Conservation (phyloP, 2,113 vertebrate species). For the Puma concolor region DNA sequence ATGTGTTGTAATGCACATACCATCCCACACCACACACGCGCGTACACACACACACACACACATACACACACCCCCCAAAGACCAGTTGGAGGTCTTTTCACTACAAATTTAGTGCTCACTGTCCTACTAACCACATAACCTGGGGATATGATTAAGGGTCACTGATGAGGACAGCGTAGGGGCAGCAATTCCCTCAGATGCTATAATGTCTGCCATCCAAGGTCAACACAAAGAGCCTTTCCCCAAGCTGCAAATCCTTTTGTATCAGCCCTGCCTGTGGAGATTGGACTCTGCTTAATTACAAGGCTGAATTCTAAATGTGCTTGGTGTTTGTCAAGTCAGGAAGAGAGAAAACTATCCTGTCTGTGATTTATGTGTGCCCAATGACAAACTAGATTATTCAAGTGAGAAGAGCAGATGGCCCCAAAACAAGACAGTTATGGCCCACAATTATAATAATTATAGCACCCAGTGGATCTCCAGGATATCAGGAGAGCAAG, state of each 20-base stretch:
- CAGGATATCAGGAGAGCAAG: constrained; percentile 16
- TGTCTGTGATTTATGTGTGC: constrained; percentile 61
- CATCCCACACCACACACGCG: background rate
- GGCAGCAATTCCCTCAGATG: background rate
- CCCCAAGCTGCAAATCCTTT: background rate
- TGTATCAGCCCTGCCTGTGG: background rate
- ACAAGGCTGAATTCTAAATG: constrained; percentile 70
- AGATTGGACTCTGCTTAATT: constrained; percentile 38
- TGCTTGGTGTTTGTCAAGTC: constrained; percentile 62
- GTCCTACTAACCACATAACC: background rate
- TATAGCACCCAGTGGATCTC: constrained; percentile 27
- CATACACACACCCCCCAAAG: background rate
- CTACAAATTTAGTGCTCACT: background rate
- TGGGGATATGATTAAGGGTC: background rate
- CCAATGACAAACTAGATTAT: constrained; percentile 62
- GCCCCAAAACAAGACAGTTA: constrained; percentile 58
- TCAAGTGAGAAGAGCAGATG: constrained; percentile 68
- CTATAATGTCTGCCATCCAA: constrained; percentile 18
- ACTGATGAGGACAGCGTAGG: background rate
- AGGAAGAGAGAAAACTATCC: constrained; percentile 48
- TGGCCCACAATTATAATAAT: constrained; percentile 64
- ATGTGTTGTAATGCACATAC: background rate
- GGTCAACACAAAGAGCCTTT: constrained; percentile 10
- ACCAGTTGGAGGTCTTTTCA: background rate
- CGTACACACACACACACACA: background rate